Conservation (phyloP, 2,797 vertebrate genomes). For the Lerista edwardsae region DNA sequence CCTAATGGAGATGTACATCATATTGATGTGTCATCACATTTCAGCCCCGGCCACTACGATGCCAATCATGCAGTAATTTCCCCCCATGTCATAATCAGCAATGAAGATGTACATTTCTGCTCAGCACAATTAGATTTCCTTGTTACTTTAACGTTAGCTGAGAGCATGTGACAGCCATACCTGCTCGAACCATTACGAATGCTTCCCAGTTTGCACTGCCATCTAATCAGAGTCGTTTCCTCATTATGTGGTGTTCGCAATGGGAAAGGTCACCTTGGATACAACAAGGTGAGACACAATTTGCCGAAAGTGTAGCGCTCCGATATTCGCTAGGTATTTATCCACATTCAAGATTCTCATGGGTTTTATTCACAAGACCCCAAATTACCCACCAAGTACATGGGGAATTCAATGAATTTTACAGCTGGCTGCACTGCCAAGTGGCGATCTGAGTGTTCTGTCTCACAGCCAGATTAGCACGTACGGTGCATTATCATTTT, state of each 20-base stretch:
- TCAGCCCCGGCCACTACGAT: constrained; percentile 72
- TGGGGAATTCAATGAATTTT: neutral
- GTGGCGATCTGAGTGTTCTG: neutral
- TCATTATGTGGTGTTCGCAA: constrained; percentile 26
- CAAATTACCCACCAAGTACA: neutral
- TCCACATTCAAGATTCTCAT: neutral
- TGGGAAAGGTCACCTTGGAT: constrained; percentile 38
- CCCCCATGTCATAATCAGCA: constrained; percentile 65
- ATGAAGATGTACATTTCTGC: constrained; percentile 69
- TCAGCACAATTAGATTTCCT: constrained; percentile 71
- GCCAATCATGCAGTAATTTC: constrained; percentile 72
- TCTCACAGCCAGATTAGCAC: neutral
- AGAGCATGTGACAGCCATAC: constrained; percentile 61
- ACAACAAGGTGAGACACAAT: constrained; percentile 25
- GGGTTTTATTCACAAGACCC: neutral
- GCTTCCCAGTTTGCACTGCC: constrained; percentile 47
- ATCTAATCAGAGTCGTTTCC: constrained; percentile 55
- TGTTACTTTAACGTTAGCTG: constrained; percentile 66
- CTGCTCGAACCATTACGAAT: constrained; percentile 47
- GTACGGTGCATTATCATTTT: neutral
- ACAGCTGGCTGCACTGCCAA: neutral
- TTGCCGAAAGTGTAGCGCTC: constrained; percentile 8
- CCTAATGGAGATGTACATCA: constrained; percentile 76
- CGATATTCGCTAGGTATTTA: neutral
- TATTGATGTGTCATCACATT: constrained; percentile 73